Base-by-base conservation (phyloP, 2,113 vertebrate genomes). In the Brachirus orientalis region DNA sequence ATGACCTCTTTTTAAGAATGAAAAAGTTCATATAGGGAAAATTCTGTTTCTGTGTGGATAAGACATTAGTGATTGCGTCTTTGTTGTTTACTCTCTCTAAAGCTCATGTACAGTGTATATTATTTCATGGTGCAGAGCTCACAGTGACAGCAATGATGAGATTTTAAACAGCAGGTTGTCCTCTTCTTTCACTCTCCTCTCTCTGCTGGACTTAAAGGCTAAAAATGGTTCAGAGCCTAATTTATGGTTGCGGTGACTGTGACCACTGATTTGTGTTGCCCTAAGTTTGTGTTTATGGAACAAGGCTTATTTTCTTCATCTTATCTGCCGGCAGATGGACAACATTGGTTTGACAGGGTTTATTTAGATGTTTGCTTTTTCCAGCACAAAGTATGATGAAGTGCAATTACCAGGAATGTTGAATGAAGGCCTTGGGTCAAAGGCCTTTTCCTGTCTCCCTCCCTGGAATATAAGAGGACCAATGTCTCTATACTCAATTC, bases 221-320 rank as follows among this genome's bases (percentile, higher is more conserved):
- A 91, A 91, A 93, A 89, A 86, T 86, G 85, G 79, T 77, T 75
- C 67, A 22, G 17, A 63, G 85, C 68, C 82, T 90, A 91, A 93
- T 93, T 93, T 92, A 92, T 88, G 90, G 88, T 77, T 88, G 72
- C 37, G 75, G 64, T 82, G 79, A 77, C 87, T 61, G 59, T 58
- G 79, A 70, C 85, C 71, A 36, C 82, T 92, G 92, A 92, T 92
- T 92, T 92, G 87, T 84, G 80, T 90, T 88, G 73, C 65, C 54
- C 44, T 63, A 22, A 93, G 90, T 93, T 91, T 93, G 86, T 93
- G 92, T 94, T 93, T 92, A 88, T 86, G 88, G 90, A 91, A 85
- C 88, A 76, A 71, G 69, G 47, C 63, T 84, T 84, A 66, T 85
- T 88, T 84, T 79, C 72, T 72, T 69, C 86, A 88, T 92, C 88